phyloP scores from a whole-genome alignment of 2,888 invertebrate genomes.

The Ochropleura plecta region DNA sequence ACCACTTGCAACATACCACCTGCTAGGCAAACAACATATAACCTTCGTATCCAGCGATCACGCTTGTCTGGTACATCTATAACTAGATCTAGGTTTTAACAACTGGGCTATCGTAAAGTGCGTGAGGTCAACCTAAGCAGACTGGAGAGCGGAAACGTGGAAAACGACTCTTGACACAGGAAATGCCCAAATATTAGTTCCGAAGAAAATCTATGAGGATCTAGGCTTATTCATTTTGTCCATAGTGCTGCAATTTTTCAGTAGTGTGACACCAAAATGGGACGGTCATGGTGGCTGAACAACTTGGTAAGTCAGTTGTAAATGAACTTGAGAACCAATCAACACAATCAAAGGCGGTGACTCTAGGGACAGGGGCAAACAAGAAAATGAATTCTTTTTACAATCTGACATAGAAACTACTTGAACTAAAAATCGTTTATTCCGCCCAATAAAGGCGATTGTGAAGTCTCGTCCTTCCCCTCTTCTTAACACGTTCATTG shows the following conservation, averaged over 20 bases:
- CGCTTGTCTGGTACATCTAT: background rate
- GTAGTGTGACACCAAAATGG: background rate
- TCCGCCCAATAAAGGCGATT: background rate
- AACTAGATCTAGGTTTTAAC: background rate
- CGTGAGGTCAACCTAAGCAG: background rate
- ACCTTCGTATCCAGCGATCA: no score
- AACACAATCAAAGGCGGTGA: background rate
- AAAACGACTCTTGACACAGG: no score
- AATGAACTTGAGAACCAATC: background rate
- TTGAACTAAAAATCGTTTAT: background rate
- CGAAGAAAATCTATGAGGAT: background rate
- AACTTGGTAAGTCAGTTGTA: background rate
- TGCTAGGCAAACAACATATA: no score
- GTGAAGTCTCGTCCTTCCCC: background rate
- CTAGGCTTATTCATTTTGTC: background rate
- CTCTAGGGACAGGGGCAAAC: background rate
- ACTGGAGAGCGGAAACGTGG: background rate
- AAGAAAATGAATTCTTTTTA: background rate
- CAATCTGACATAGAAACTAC: background rate
- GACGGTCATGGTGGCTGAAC: background rate
- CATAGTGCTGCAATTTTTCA: background rate
- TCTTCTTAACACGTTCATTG: no score
- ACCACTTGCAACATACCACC: no score
- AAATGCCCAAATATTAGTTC: background rate
- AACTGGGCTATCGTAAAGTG: background rate